Evolutionary conservation across 2,888 invertebrate genomes (phyloP).

Genomic region (Caenorhabditis zanzibari): DNA sequence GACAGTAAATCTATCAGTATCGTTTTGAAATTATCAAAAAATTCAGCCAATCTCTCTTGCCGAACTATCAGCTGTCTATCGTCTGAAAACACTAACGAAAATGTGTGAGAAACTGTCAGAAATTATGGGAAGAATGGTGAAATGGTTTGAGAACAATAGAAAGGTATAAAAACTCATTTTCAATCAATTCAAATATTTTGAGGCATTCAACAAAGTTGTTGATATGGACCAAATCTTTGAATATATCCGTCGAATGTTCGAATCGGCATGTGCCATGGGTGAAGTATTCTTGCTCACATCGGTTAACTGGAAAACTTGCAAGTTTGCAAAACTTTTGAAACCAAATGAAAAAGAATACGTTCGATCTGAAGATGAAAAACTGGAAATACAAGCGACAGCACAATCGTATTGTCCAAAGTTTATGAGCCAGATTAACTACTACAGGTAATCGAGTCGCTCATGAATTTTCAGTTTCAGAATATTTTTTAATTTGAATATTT

Average conservation of each 20-base stretch:
- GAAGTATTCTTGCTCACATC: slow-evolving; percentile 64
- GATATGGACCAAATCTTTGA: slow-evolving; percentile 36
- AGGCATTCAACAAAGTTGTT: slow-evolving; percentile 28
- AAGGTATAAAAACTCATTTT: background rate
- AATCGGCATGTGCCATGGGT: slow-evolving; percentile 64
- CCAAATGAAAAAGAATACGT: slow-evolving; percentile 41
- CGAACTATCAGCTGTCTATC: slow-evolving; percentile 59
- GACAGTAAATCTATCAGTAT: background rate
- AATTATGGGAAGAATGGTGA: slow-evolving; percentile 48
- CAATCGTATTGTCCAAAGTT: slow-evolving; percentile 49
- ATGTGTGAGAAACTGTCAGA: slow-evolving; percentile 50
- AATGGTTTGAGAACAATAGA: slow-evolving; percentile 61
- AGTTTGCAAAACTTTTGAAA: slow-evolving; percentile 25
- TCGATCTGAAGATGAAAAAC: slow-evolving; percentile 2
- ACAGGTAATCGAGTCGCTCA: slow-evolving; percentile 31
- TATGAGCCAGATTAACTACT: slow-evolving; percentile 50
- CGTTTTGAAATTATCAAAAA: background rate
- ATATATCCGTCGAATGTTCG: slow-evolving; percentile 59
- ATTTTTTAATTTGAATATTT: background rate
- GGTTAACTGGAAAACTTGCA: slow-evolving; percentile 47
- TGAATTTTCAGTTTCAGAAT: background rate
- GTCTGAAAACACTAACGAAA: slow-evolving; percentile 56
- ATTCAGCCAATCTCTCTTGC: slow-evolving; percentile 45
- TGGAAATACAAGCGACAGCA: slow-evolving; percentile 13
- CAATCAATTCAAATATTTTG: background rate